Conservation (phyloP, 2,888 invertebrate genomes). For the Thysanoteuthis rhombus region DNA sequence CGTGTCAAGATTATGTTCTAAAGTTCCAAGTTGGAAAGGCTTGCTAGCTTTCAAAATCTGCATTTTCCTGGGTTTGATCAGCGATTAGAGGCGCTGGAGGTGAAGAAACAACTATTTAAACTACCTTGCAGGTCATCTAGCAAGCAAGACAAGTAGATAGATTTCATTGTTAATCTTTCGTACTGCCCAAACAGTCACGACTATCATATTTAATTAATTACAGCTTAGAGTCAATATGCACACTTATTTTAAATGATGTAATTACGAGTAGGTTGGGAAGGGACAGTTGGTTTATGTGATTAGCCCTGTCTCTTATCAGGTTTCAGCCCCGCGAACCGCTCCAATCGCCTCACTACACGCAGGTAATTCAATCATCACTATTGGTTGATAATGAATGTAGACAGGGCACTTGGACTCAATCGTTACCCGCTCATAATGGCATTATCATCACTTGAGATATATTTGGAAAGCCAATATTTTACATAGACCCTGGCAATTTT, state of each 20-base stretch:
- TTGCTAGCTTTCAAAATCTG: background rate
- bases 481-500: background rate
- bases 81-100: background rate
- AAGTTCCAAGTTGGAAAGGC: background rate
- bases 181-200: background rate
- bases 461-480: background rate
- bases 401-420: background rate
- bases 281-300: background rate
- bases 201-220: background rate
- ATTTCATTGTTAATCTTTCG: background rate
- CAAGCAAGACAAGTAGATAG: background rate
- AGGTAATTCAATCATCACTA: background rate
- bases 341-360: background rate
- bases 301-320: background rate
- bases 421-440: background rate
- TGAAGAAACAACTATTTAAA: background rate
- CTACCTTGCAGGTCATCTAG: background rate
- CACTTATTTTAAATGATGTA: background rate
- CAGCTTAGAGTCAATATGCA: background rate
- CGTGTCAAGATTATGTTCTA: background rate
- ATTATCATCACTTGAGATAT: slow-evolving; percentile 14
- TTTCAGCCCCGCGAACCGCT: background rate
- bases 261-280: background rate
- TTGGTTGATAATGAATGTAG: background rate
- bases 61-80: background rate